Percentiles rank a stretch among this genome's conserved stretches.
Evolutionary conservation across 2,888 invertebrate genomes (phyloP).

Genomic region (Rhamphomyia laevipes): DNA sequence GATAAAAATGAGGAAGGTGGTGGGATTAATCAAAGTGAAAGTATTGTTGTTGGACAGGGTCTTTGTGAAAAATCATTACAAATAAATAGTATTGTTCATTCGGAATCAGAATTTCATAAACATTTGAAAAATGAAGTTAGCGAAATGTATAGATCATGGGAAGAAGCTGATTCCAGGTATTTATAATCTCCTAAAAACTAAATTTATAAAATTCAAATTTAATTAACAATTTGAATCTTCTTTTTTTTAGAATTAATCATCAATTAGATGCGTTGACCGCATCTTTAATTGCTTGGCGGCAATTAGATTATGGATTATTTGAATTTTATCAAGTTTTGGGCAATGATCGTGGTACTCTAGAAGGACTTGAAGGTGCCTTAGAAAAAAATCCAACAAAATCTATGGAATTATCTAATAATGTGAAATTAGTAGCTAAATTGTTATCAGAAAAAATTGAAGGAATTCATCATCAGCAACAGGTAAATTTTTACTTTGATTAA

Average conservation of each 20-base stretch:
- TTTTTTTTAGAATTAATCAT: constrained; percentile 50
- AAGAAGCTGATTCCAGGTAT: constrained; percentile 56
- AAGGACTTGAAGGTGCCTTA: constrained; percentile 35
- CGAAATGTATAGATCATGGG: constrained; percentile 59
- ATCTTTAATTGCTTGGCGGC: constrained; percentile 60
- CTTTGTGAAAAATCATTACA: constrained; percentile 17
- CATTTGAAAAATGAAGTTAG: constrained; percentile 55
- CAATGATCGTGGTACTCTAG: constrained; percentile 46
- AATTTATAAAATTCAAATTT: background rate
- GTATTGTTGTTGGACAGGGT: background rate
- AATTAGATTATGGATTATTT: constrained; percentile 62
- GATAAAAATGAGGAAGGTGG: constrained; percentile 1
- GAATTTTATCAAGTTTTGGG: constrained; percentile 65
- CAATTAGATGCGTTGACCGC: constrained; percentile 60
- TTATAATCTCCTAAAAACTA: constrained; percentile 15
- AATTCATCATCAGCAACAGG: constrained; percentile 29
- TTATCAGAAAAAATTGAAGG: constrained; percentile 37
- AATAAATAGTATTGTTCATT: constrained; percentile 25
- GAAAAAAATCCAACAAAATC: constrained; percentile 33
- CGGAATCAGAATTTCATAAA: constrained; percentile 36
- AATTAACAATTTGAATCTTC: background rate
- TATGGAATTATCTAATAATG: constrained; percentile 35
- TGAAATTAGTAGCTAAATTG: constrained; percentile 36
- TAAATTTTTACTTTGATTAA: background rate
- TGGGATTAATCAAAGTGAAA: constrained; percentile 5